These are phyloP conservation scores for Ibycter americanus DNA, from an alignment of 2,797 vertebrate species.

Conservation along the genomic window DNA sequence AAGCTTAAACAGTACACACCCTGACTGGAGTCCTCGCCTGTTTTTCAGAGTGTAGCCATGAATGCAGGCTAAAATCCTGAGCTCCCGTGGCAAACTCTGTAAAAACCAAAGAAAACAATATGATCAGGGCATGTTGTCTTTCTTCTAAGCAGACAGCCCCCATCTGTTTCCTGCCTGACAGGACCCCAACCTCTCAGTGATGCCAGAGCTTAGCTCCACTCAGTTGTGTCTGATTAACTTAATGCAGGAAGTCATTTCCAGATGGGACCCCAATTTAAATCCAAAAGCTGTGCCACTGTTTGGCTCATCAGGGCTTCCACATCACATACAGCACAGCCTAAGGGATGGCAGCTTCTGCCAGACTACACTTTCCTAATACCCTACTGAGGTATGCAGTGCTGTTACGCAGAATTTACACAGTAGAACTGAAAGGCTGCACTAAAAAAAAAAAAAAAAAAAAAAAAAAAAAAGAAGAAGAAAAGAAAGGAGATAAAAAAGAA, in stretches of 20 bases:
- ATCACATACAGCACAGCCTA: background rate
- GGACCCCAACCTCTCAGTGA: background rate
- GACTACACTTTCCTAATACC: background rate
- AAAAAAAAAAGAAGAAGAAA: background rate
- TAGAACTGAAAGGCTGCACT: background rate
- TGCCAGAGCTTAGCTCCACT: slow-evolving; percentile 9
- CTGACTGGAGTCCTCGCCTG: rapidly evolving
- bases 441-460: too few species aligned
- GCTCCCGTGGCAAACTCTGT: background rate
- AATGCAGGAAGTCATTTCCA: slow-evolving; percentile 32
- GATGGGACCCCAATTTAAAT: slow-evolving; percentile 33
- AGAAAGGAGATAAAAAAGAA: background rate
- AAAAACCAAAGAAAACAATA: background rate
- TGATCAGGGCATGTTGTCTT: background rate
- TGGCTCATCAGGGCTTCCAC: slow-evolving; percentile 1
- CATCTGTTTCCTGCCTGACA: slow-evolving; percentile 3
- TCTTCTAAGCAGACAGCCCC: background rate
- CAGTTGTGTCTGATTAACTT: slow-evolving; percentile 32
- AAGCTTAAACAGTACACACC: background rate
- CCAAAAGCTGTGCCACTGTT: background rate
- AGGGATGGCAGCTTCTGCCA: background rate
- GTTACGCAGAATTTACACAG: background rate
- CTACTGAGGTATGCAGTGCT: background rate
- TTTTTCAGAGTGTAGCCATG: background rate
- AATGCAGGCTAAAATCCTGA: background rate